Base-by-base conservation (phyloP, 2,797 vertebrate species). In the Potorous gilbertii region DNA sequence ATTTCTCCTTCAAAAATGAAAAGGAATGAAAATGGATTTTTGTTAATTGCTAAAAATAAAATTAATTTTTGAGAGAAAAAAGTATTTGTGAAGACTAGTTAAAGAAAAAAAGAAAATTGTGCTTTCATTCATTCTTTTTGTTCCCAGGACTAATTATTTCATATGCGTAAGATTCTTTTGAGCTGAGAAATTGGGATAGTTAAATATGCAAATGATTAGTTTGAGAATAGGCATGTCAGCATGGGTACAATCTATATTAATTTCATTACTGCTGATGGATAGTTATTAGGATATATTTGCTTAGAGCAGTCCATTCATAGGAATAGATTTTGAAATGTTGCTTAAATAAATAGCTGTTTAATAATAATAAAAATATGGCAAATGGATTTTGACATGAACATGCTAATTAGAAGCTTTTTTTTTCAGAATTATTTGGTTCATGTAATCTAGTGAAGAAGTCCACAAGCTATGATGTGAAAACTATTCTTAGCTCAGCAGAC, bases 291-390 rank as follows among this genome's bases (percentile, higher is more conserved):
- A 94, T 66, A 31, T 55, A 92, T 5, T 46, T 54, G 46, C 46
- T 87, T 29, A 29, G 96, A 97, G 92, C 40, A 2, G 94, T 93
- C 91, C 3, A 90, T 81, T 95, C 8, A 46, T 90, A 92, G 28
- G 52, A 91, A 66, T 56, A 93, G 9, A 8, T 94, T 95, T 97
- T 90, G 31, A n/a, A 2, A 59, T 92, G 29, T n/a, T 74, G 11
- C 92, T 34, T 8, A 29, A 95, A 74, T 91, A 54, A 94, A 95
- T 62, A 28, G 34, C 56, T 95, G 93, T 54, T 93, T 96, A 59
- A 92, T 87, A 90, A 54, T 50, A 94, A 1, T n/a, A 46, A 96
- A 31, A 96, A 96, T 91, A 91, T 34, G 96, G 59, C 34, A 94
- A 96, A 66, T 91, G 81, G 56, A 59, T 94, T 74, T 54, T 54